phyloP scores from a whole-genome alignment of 2,797 vertebrate species.

The Selene dorsalis region DNA sequence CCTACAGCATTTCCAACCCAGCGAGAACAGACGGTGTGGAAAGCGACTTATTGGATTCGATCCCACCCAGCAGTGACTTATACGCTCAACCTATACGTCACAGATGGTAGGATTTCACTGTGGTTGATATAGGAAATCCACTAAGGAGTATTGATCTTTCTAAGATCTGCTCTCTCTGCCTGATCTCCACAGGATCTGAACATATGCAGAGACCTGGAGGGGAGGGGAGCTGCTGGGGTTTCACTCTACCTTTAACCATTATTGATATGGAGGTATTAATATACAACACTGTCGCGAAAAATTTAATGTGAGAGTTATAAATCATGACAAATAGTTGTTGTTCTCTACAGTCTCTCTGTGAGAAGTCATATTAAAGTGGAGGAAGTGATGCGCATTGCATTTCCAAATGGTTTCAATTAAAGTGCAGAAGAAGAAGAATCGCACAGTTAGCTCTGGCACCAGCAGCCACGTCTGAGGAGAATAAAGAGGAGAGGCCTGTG shows the following conservation, averaged over 20 bases:
- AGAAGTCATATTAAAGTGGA: background rate
- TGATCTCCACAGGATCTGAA: constrained; percentile 76
- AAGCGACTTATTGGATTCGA: constrained; percentile 75
- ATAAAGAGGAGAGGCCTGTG: background rate
- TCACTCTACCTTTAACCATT: constrained; percentile 19
- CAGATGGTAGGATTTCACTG: constrained; percentile 80
- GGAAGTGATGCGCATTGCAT: background rate
- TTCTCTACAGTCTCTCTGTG: background rate
- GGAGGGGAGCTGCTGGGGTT: constrained; percentile 49
- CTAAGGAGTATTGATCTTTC: constrained; percentile 80
- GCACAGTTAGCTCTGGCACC: background rate
- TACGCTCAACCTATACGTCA: constrained; percentile 80
- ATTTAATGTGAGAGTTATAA: background rate
- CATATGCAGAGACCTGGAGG: constrained; percentile 58
- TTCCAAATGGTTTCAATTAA: background rate
- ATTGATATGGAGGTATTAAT: constrained; percentile 11
- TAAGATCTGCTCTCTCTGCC: constrained; percentile 73
- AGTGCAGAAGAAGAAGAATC: background rate
- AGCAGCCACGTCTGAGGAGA: background rate
- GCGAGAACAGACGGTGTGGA: constrained; percentile 71
- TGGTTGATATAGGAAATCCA: constrained; percentile 82
- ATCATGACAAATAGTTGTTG: background rate
- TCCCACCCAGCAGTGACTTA: constrained; percentile 75
- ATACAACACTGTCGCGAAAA: constrained; percentile 7
- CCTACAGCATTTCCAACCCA: constrained; percentile 56